phyloP scores from a whole-genome alignment of 2,113 vertebrate genomes.

The Catagonus wagneri region DNA sequence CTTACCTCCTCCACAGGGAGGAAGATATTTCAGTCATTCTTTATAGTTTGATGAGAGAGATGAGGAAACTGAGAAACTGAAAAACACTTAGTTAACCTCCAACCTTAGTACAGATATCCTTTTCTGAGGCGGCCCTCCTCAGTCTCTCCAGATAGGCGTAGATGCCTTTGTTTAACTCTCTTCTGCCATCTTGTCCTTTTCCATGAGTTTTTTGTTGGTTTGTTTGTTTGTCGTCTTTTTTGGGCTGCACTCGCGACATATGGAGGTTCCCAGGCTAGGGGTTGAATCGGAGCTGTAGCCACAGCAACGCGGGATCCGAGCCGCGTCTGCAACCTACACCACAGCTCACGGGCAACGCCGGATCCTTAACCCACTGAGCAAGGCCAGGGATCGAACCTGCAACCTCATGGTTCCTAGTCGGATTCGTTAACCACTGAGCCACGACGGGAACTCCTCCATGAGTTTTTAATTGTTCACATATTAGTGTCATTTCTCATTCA shows the following conservation, averaged over 20 bases:
- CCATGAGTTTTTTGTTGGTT: conserved; percentile 4
- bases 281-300: too few species aligned
- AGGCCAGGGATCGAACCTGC: too few species aligned
- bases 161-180: neutral
- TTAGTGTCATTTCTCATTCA: neutral
- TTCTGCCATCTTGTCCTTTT: neutral
- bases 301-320: too few species aligned
- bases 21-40: neutral
- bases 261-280: too few species aligned
- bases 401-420: too few species aligned
- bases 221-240: too few species aligned
- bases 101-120: neutral
- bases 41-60: neutral
- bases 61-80: neutral
- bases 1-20: neutral
- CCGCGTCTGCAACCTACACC: too few species aligned
- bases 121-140: neutral
- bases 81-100: neutral
- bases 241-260: too few species aligned
- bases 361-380: too few species aligned
- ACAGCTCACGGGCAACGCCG: too few species aligned
- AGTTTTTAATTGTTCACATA: conserved; percentile 26
- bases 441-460: too few species aligned
- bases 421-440: too few species aligned
- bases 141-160: neutral